Conservation (phyloP, 2,797 vertebrate genomes). For the Micropoecilia bifurca region DNA sequence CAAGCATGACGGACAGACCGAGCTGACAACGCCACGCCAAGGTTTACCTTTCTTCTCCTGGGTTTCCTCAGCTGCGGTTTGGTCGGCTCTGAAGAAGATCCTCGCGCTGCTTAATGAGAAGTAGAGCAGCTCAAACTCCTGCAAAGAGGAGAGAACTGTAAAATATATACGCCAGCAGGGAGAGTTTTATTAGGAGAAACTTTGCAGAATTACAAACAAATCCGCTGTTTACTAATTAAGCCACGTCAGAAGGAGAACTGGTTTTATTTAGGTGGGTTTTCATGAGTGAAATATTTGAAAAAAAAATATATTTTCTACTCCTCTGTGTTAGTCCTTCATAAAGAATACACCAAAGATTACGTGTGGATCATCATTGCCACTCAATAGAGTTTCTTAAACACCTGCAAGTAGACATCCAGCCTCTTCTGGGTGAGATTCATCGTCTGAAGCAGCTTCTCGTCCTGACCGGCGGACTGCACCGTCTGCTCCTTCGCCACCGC, state of each 20-base stretch:
- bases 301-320: not conserved
- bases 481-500: slow-evolving; percentile 95
- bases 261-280: not conserved
- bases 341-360: not conserved
- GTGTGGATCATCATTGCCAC: not conserved
- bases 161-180: not conserved
- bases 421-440: slow-evolving; percentile 99
- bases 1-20: not conserved
- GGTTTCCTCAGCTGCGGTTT: slow-evolving; percentile 96
- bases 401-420: slow-evolving; percentile 94
- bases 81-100: slow-evolving; percentile 99
- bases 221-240: not conserved
- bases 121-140: slow-evolving; percentile 99
- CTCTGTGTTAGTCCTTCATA: not conserved
- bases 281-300: not conserved
- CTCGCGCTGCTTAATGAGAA: slow-evolving; percentile 98
- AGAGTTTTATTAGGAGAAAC: not conserved
- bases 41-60: slow-evolving; percentile 95
- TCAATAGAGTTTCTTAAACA: slow-evolving; percentile 39
- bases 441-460: slow-evolving; percentile 95
- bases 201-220: not conserved
- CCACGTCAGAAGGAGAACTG: not conserved
- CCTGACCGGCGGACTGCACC: slow-evolving; percentile 89
- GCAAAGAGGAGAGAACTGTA: slow-evolving; percentile 30
- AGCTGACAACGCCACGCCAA: slow-evolving; percentile 41